Evolutionary conservation across 2,888 invertebrate genomes (phyloP).

Genomic region (Cheilosia soror): DNA sequence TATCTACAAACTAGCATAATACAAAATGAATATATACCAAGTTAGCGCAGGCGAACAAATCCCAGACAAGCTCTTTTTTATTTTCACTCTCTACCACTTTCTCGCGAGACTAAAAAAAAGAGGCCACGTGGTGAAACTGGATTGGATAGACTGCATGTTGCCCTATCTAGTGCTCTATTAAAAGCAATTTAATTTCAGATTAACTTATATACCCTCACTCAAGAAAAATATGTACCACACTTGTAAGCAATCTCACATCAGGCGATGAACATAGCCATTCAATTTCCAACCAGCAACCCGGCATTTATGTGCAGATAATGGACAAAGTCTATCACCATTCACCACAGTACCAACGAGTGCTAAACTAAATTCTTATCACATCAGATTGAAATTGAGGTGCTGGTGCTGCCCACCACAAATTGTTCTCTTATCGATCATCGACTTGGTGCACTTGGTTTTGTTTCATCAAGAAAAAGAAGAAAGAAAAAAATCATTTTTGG

Average conservation of each 20-base stretch:
- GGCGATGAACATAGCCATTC: conserved; percentile 12
- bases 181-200: not conserved
- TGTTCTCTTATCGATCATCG: conserved; percentile 26
- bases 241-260: conserved; percentile 15
- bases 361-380: conserved; percentile 35
- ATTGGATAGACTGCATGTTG: conserved; percentile 34
- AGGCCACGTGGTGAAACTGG: conserved; percentile 65
- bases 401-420: conserved; percentile 12
- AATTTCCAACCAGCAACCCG: conserved; percentile 32
- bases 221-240: not conserved
- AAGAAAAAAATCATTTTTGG: conserved; percentile 25
- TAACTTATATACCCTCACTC: not conserved
- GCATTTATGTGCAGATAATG: conserved; percentile 38
- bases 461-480: not conserved
- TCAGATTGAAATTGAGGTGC: conserved; percentile 13
- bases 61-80: conserved; percentile 11
- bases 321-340: conserved; percentile 43
- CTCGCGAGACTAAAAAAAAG: not conserved
- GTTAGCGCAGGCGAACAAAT: conserved; percentile 54
- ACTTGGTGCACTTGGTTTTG: not conserved
- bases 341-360: not conserved
- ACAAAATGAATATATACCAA: not conserved
- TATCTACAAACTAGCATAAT: not conserved
- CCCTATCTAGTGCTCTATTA: not conserved
- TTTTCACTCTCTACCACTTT: conserved; percentile 13